Conservation (phyloP, 1,140 invertebrate species). For the Zaprionus lachaisei region DNA sequence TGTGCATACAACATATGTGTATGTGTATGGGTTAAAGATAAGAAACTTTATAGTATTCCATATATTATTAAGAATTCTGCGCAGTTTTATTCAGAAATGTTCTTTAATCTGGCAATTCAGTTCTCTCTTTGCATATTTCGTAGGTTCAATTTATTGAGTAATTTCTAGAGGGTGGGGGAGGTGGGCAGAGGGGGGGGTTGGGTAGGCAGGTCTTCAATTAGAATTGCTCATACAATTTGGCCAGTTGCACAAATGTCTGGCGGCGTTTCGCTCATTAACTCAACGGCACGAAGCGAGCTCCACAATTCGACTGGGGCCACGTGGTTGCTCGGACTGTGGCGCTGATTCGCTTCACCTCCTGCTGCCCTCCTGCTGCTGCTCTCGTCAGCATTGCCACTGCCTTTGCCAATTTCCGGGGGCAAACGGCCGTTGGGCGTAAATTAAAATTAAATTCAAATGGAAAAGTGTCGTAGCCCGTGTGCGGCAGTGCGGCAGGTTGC, state of each 20-base stretch:
- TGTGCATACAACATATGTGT: no score
- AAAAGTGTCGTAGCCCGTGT: slow-evolving; percentile 67
- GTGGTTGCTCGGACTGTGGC: neutral
- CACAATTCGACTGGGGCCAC: slow-evolving; percentile 10
- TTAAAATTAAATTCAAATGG: slow-evolving; percentile 83
- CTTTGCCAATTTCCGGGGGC: slow-evolving; percentile 76
- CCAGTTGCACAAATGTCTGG: slow-evolving; percentile 62
- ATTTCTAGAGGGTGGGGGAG: slow-evolving; percentile 37
- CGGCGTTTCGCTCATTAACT: slow-evolving; percentile 70
- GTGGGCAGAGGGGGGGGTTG: neutral
- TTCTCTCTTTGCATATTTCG: neutral
- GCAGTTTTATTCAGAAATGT: neutral
- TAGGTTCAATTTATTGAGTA: slow-evolving; percentile 55
- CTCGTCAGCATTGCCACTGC: slow-evolving; percentile 63
- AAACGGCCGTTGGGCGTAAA: slow-evolving; percentile 73
- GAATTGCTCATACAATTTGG: slow-evolving; percentile 65
- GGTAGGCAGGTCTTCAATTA: slow-evolving; percentile 61
- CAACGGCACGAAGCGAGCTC: slow-evolving; percentile 65
- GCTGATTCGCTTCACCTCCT: neutral
- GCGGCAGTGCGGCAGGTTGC: neutral
- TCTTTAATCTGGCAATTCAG: neutral
- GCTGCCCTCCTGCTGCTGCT: neutral
- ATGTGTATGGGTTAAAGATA: no score
- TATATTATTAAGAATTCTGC: no score
- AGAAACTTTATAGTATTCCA: neutral